A percentile compares a stretch with the other conserved stretches of the same genome.
Evolutionary conservation across 2,797 vertebrate species (phyloP).

Genomic region (Sebastiscus albofasciatus): DNA sequence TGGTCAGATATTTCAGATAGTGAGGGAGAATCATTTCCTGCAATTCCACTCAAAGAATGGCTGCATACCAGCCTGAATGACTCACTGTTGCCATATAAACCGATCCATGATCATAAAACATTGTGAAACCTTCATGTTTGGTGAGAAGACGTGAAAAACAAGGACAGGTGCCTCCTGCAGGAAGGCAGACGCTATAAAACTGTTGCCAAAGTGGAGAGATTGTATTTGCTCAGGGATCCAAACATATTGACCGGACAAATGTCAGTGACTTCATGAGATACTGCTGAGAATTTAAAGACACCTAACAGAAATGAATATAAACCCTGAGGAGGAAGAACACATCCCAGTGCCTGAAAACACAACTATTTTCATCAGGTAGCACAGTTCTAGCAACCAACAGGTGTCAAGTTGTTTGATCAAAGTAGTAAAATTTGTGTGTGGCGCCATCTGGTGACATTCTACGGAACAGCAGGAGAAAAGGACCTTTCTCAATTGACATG

Average conservation of each 20-base stretch:
- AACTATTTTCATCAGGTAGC: neutral
- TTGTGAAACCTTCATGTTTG: conserved; percentile 18
- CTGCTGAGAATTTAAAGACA: neutral
- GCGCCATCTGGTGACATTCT: conserved; percentile 43
- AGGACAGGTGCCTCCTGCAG: neutral
- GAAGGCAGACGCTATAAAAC: neutral
- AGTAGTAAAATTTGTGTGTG: neutral
- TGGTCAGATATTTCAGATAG: conserved; percentile 56
- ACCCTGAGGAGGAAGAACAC: neutral
- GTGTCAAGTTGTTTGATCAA: neutral
- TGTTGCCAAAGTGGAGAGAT: too few species aligned
- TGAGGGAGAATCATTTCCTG: conserved; percentile 57
- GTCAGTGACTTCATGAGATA: too few species aligned
- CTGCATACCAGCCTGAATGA: conserved; percentile 48
- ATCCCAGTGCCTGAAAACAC: too few species aligned
- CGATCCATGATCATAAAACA: conserved; percentile 44
- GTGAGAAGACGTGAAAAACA: neutral
- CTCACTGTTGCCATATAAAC: conserved; percentile 67
- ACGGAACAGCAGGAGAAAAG: neutral
- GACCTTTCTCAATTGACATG: neutral
- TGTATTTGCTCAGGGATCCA: neutral
- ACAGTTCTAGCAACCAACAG: neutral
- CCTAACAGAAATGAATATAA: neutral
- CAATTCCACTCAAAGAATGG: conserved; percentile 42
- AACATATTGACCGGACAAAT: neutral